Base-by-base conservation (phyloP, 2,797 vertebrate species). In the Esox masquinongy region DNA sequence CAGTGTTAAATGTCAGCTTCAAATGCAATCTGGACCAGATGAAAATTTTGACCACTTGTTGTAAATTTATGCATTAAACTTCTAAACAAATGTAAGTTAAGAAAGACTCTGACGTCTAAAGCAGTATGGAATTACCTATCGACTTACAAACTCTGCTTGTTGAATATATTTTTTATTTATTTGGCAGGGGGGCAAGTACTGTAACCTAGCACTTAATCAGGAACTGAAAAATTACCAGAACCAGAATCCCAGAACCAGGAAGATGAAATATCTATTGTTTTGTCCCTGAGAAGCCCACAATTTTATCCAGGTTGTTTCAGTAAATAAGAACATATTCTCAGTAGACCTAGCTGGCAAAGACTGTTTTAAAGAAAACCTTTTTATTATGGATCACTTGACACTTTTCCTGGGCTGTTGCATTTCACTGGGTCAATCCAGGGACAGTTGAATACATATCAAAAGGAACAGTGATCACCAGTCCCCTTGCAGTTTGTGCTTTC, bases 1-100 rank as follows among this genome's bases (percentile, higher is more conserved):
- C 56, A 61, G 11, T 61, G 56, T 24, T 24, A 61, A 61, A 61
- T 61, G n/a, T 61, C 56, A 61, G 56, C 56, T 61, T 24, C n/a
- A 61, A 24, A 24, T 5, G 22, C 56, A 24, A 61, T 61, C 24
- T 47, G 43, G 43, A 47, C 43, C 43, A 11, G 43, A 11, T 11
- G 1, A 47, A 4, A 47, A 47, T 47, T 12, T 11, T 47, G 12
- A 47, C 43, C 43, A 47, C 6, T 22, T 56, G 19, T 56, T 56
- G n/a, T n/a, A n/a, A 22, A 56, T 59, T 22, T 59, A 59, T 24
- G n/a, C 22, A 61, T 61, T 61, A 12, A 11, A 61, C n/a, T 24
- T 24, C 8, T 56, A n/a, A 17, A 56, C 53, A 56, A 56, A 56
- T 22, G 7, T 56, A n/a, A 19, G 50, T 1, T 19, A 6, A 56